Base-by-base conservation (phyloP, 2,888 invertebrate genomes). In the Cabera pusaria region DNA sequence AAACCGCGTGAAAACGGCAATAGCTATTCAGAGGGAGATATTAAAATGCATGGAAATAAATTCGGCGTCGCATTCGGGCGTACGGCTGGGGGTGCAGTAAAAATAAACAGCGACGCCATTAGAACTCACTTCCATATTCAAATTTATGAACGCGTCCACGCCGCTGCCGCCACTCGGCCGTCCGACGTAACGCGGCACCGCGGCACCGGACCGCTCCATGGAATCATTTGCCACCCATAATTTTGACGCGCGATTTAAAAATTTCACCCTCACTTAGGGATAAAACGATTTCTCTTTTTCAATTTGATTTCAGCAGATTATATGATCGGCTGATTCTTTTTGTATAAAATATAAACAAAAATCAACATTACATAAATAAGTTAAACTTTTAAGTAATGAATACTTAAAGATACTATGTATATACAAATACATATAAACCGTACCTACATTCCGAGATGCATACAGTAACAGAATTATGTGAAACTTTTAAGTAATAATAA, bases 51-150 rank as follows among this genome's bases (percentile, higher is more conserved):
- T 88, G 87, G 85, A 84, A 87, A 88, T 88, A 88, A 87, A 86
- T 90, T 90, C 87, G 87, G 89, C 89, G 87, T 88, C 90, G 90
- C 90, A 90, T 90, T 90, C 90, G 89, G 81, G 75, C 86, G 76
- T 80, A 72, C 80, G 70, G 80, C 78, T 77, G 84, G 87, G 88
- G 88, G 85, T 88, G 85, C 87, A 86, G 84, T 87, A 84, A 89
- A 90, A 90, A 90, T 90, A 90, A 90, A 90, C 90, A 90, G 85
- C 79, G 82, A 77, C 81, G 84, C 85, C 84, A 90, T 90, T 87
- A 90, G 82, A 85, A 87, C 85, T 84, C 90, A 90, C 90, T 90
- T 90, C 90, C 89, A 90, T 90, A 89, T 90, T 89, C 85, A 81
- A 88, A 88, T 88, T 85, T 86, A 86, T 86, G 85, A 87, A 85